phyloP scores from a whole-genome alignment of 30 jellyfish, hydroid and myxozoan genomes.

The Aurelia sp. region DNA sequence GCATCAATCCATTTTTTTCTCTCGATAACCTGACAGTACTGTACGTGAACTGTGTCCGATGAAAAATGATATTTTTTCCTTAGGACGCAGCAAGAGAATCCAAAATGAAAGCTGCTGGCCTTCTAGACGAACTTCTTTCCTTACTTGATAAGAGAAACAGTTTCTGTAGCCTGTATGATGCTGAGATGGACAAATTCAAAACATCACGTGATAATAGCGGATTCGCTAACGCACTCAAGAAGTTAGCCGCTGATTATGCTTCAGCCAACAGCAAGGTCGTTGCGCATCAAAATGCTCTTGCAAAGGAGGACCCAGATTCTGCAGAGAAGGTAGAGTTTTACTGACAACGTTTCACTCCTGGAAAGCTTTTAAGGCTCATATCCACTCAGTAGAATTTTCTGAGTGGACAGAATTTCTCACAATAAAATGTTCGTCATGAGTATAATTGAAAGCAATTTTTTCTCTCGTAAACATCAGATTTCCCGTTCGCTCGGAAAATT shows the following conservation, averaged over 20 bases:
- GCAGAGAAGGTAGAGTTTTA: conserved; percentile 73
- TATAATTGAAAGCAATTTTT: too few species aligned
- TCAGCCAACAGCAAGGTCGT: conserved; percentile 50
- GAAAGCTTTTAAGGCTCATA: too few species aligned
- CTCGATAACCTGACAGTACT: too few species aligned
- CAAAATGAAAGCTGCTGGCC: conserved; percentile 90
- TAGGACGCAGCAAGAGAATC: conserved; percentile 94
- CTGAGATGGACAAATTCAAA: conserved; percentile 81
- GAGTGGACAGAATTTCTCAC: too few species aligned
- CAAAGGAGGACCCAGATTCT: conserved; percentile 83
- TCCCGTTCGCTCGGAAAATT: too few species aligned
- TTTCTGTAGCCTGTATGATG: conserved; percentile 58
- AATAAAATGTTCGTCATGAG: too few species aligned
- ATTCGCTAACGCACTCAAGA: conserved; percentile 74
- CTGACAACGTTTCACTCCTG: too few species aligned
- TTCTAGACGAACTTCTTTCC: conserved; percentile 71
- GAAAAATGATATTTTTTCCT: not conserved
- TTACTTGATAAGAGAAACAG: conserved; percentile 68
- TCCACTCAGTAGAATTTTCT: too few species aligned
- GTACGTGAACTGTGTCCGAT: too few species aligned
- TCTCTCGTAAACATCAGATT: too few species aligned
- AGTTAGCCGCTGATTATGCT: conserved; percentile 64
- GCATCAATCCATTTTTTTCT: too few species aligned
- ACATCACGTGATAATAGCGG: conserved; percentile 72
- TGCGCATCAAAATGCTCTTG: conserved; percentile 56